A percentile compares a stretch with the other conserved stretches of the same genome.
phyloP scores from a whole-genome alignment of 2,113 vertebrate genomes.

The Laterallus jamaicensis region DNA sequence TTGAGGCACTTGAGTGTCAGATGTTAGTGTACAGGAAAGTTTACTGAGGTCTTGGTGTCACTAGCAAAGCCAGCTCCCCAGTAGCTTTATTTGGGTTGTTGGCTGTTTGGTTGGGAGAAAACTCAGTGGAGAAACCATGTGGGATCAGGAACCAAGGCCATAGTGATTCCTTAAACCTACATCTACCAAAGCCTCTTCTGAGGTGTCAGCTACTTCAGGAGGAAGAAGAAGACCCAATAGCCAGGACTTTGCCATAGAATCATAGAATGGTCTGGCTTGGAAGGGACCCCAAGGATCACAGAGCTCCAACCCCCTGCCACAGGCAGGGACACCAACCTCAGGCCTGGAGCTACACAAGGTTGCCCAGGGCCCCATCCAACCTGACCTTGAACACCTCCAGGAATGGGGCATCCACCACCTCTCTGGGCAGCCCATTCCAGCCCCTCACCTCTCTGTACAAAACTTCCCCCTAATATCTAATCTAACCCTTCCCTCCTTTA shows the following conservation, averaged over 20 bases:
- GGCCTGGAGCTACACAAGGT: no score
- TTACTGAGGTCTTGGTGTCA: neutral
- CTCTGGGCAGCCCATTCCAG: no score
- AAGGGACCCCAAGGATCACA: no score
- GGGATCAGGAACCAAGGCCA: neutral
- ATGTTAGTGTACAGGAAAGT: neutral
- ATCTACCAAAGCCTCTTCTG: neutral
- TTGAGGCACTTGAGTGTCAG: slow-evolving; percentile 14
- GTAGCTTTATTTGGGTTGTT: neutral
- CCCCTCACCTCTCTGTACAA: no score
- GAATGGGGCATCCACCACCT: no score
- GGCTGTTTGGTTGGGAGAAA: neutral
- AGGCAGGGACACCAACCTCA: no score
- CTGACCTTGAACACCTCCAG: no score
- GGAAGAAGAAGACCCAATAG: neutral
- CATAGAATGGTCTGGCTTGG: no score
- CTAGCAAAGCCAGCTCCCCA: neutral
- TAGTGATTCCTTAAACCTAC: neutral
- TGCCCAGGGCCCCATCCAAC: no score
- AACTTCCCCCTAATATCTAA: no score
- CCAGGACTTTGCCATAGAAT: neutral
- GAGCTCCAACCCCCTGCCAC: no score
- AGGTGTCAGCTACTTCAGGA: neutral
- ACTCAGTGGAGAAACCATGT: fast-evolving
- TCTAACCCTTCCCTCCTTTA: no score